Evolutionary conservation across 2,888 invertebrate genomes (phyloP), one percentile per base, ranked within the genome.

Genomic region (Parapristionchus giblindavisi): DNA sequence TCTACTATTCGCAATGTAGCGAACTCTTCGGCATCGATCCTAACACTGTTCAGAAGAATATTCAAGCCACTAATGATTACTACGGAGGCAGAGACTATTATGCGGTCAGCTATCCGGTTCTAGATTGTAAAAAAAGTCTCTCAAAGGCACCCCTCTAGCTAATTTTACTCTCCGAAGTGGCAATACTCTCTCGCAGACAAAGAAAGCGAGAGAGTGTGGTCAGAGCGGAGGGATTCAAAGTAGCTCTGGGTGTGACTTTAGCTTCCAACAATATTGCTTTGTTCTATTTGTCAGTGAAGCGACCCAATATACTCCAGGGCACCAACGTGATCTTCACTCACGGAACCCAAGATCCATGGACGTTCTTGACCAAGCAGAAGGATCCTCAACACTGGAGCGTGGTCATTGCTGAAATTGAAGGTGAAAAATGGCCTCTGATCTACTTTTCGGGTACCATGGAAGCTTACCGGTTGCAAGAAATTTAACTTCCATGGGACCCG

Each of bases 281-380:
- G n/a, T n/a, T n/a, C n/a, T n/a, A n/a, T n/a, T n/a, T n/a, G n/a
- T n/a, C n/a, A n/a, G n/a, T n/a, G n/a, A n/a, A n/a, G n/a, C n/a
- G n/a, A n/a, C n/a, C n/a, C n/a, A n/a, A n/a, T n/a, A 60, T 40
- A 3, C 21, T 70, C 6, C 51, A 79, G 76, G 83, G 83, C n/a
- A 83, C 70, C 5, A 70, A 70, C 51, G 65, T 75, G 2, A 56
- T 70, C 36, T 38, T 58, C 38, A 21, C 70, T 1, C 54, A 75
- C 38, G 75, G 75, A 14, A 60, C 51, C 2, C 60, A 61, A 29
- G 74, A 74, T 21, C 74, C 74, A 21, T 74, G 74, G 74, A 21
- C 14, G 17, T 71, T 40, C 56, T 43, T 71, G 27, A 24, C 71
- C 40, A 71, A 71, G 51, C 38, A 71, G 58, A 29, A 27, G 34